phyloP scores from a whole-genome alignment of 1,140 invertebrate genomes.

The Ephestia elutella region DNA sequence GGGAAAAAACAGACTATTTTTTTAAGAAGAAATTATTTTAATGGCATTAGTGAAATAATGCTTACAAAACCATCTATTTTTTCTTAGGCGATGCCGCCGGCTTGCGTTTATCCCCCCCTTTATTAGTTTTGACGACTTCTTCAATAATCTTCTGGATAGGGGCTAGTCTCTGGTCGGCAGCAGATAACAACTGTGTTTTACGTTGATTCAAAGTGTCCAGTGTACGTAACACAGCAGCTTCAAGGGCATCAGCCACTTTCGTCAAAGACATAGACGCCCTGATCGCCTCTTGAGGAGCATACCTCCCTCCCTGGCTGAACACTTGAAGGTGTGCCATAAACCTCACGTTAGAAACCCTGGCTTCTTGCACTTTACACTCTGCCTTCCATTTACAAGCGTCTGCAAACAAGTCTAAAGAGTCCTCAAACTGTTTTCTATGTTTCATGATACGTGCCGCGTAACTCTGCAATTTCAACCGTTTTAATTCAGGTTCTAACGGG shows the following conservation, averaged over 20 bases:
- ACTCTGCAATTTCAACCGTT: constrained; percentile 52
- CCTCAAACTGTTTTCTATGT: constrained; percentile 37
- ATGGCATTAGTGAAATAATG: neutral
- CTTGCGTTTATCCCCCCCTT: constrained; percentile 29
- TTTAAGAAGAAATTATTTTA: neutral
- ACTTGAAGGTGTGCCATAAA: constrained; percentile 46
- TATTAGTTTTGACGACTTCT: constrained; percentile 26
- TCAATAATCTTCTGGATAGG: constrained; percentile 35
- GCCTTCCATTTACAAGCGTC: constrained; percentile 34
- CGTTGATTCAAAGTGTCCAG: constrained; percentile 38
- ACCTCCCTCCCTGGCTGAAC: constrained; percentile 46
- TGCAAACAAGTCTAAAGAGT: constrained; percentile 36
- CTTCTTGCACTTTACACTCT: constrained; percentile 36
- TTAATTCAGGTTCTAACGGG: constrained; percentile 36
- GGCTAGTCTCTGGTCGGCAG: constrained; percentile 38
- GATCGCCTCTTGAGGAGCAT: constrained; percentile 37
- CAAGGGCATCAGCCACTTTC: constrained; percentile 40
- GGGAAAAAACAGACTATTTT: neutral
- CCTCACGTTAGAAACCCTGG: constrained; percentile 41
- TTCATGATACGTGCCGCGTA: constrained; percentile 41
- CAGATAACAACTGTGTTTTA: constrained; percentile 29
- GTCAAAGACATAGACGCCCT: constrained; percentile 32
- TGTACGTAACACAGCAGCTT: constrained; percentile 26
- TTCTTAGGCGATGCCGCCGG: constrained; percentile 15
- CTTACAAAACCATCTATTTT: constrained; percentile 17